A percentile compares a stretch with the other conserved stretches of the same genome.
Conservation (phyloP, 2,888 invertebrate species). For the Diarsia mendica region DNA sequence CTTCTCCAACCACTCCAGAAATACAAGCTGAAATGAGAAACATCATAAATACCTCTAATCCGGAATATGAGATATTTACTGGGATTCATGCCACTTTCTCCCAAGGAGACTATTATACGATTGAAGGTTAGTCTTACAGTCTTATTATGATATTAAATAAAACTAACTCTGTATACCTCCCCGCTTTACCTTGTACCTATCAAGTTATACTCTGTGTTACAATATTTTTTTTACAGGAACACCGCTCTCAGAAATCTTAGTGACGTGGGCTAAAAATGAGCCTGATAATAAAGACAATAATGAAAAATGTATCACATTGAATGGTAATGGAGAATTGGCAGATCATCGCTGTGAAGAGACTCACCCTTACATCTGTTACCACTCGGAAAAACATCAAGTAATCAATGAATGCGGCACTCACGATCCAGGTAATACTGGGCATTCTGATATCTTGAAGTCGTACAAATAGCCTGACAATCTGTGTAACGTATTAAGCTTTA, state of each 20-base stretch:
- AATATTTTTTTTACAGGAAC: conserved; percentile 46
- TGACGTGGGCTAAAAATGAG: conserved; percentile 56
- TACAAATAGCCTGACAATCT: background rate
- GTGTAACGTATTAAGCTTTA: background rate
- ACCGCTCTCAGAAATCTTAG: conserved; percentile 43
- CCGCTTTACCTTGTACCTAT: too few relatives aligned
- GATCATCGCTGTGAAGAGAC: conserved; percentile 47
- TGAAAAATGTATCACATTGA: conserved; percentile 60
- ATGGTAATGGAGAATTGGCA: conserved; percentile 40
- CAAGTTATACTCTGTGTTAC: background rate
- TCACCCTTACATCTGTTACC: conserved; percentile 60
- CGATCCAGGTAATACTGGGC: conserved; percentile 36
- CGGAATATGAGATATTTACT: conserved; percentile 35
- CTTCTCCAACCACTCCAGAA: conserved; percentile 13
- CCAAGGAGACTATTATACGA: conserved; percentile 41
- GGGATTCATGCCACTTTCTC: conserved; percentile 51
- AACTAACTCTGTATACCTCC: too few relatives aligned
- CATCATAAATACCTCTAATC: conserved; percentile 5
- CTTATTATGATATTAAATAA: background rate
- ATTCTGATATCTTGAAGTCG: background rate
- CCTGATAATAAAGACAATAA: conserved; percentile 55
- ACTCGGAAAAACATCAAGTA: background rate
- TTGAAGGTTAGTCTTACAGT: conserved; percentile 34
- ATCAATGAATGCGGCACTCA: conserved; percentile 55
- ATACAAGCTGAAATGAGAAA: conserved; percentile 9